Base-by-base conservation (phyloP, 1,140 invertebrate genomes). In the Nymphalis io region DNA sequence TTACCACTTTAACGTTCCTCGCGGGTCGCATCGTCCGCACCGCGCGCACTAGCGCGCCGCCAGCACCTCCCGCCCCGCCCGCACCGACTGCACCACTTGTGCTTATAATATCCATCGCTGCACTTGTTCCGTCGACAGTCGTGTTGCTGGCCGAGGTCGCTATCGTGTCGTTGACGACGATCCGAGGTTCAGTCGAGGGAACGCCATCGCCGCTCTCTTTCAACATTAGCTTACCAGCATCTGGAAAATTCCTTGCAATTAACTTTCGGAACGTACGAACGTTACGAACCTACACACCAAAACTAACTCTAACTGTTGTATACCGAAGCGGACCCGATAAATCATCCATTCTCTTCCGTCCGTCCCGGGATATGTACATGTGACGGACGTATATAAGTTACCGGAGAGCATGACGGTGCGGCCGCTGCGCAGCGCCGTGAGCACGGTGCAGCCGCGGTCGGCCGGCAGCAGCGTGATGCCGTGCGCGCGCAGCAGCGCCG, bases 381-480 rank as follows among this genome's bases (percentile, higher is more conserved):
- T 42, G 20, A 44, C 23, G 2, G 5, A 8, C 0, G 48, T 46
- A n/a, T 16, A 23, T 8, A 11, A 4, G 5, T 33, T 51, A 86
- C 83, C 84, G 6, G 85, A 87, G 10, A 87, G 79, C 68, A 85
- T 81, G 60, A 89, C 82, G 63, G 81, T 89, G 48, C 87, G 79
- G 3, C 87, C 87, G 72, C 83, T 83, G 76, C 87, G 83, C 75
- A 88, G 70, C 61, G 87, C 87, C 42, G 39, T 78, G 60, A 89
- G 82, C 72, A 88, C 81, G 38, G 85, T 88, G 72, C 78, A 76
- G 69, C 78, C 79, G 65, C 77, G 69, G 76, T 87, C 85, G 13
- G 79, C 38, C 15, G 85, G 84, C 75, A 87, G 93, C 16, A 94
- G 91, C 85, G 96, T 93, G 20, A 97, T 96, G 40, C 96, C 96